Percentiles rank a stretch among this genome's conserved stretches.
Conservation (phyloP, 2,888 invertebrate species). For the Agriopis aurantiaria region DNA sequence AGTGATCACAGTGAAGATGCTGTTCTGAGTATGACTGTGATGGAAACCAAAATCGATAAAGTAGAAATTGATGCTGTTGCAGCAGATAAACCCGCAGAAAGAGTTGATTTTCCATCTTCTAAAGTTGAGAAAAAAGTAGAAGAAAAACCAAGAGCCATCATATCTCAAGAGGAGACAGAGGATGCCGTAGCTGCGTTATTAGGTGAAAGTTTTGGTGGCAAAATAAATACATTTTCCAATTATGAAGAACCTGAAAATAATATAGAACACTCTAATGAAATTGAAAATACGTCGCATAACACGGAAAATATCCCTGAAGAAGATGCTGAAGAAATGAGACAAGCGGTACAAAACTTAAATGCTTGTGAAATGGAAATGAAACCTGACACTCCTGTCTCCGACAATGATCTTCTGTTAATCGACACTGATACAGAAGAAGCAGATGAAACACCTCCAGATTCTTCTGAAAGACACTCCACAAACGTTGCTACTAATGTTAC, state of each 20-base stretch:
- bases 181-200: constrained; percentile 96
- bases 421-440: constrained; percentile 94
- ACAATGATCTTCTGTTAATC: constrained; percentile 93
- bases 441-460: constrained; percentile 85
- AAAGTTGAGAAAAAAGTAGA: constrained; percentile 87
- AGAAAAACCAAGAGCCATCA: constrained; percentile 93
- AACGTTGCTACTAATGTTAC: constrained; percentile 73
- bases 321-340: constrained; percentile 93
- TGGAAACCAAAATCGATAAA: constrained; percentile 62
- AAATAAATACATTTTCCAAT: constrained; percentile 83
- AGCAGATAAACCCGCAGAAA: constrained; percentile 63
- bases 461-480: constrained; percentile 70
- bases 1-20: constrained; percentile 90
- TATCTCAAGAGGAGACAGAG: constrained; percentile 97
- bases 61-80: constrained; percentile 66
- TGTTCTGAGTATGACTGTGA: constrained; percentile 91
- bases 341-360: constrained; percentile 93
- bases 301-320: constrained; percentile 88
- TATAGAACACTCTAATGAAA: constrained; percentile 72
- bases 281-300: constrained; percentile 75
- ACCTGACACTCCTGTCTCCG: constrained; percentile 94
- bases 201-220: constrained; percentile 93
- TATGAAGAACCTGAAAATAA: constrained; percentile 83
- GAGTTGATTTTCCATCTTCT: constrained; percentile 61
- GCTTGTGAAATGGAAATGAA: constrained; percentile 91